These are phyloP conservation scores for Pantala flavescens DNA, from an alignment of 1,140 invertebrate genomes.

Conservation along the genomic window DNA sequence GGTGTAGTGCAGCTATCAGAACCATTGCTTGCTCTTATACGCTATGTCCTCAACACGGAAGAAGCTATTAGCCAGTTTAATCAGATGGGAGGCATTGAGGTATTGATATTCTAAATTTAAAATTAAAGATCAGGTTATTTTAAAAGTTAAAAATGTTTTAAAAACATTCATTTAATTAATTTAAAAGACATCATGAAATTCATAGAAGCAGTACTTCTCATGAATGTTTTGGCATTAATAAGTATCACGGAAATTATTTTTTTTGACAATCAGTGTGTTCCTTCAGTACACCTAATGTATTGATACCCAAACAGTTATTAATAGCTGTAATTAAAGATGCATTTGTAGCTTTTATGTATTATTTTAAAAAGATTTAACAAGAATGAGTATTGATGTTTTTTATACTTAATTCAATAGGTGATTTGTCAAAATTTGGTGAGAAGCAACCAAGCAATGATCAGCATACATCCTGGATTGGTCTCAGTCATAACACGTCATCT, in stretches of 20 bases:
- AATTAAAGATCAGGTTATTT: conserved; percentile 14
- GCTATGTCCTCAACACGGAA: conserved; percentile 57
- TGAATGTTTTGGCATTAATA: too few relatives aligned
- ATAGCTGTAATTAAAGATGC: too few relatives aligned
- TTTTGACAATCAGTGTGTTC: too few relatives aligned
- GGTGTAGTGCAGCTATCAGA: conserved; percentile 53
- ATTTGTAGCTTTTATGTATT: too few relatives aligned
- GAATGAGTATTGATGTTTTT: neutral
- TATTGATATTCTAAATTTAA: conserved; percentile 26
- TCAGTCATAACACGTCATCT: conserved; percentile 43
- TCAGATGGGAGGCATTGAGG: conserved; percentile 38
- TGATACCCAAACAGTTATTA: too few relatives aligned
- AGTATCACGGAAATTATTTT: too few relatives aligned
- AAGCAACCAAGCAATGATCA: conserved; percentile 34
- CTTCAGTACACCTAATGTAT: too few relatives aligned
- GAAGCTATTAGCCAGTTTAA: conserved; percentile 55
- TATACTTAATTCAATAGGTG: neutral
- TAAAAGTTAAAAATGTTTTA: too few relatives aligned
- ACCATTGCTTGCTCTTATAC: conserved; percentile 61
- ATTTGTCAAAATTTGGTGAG: conserved; percentile 21
- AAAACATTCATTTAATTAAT: too few relatives aligned
- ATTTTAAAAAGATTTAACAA: neutral
- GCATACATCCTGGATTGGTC: conserved; percentile 36
- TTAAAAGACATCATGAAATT: too few relatives aligned
- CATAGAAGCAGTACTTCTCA: too few relatives aligned